Base-by-base conservation (phyloP, 1,140 invertebrate species). In the Cydia strobilella region DNA sequence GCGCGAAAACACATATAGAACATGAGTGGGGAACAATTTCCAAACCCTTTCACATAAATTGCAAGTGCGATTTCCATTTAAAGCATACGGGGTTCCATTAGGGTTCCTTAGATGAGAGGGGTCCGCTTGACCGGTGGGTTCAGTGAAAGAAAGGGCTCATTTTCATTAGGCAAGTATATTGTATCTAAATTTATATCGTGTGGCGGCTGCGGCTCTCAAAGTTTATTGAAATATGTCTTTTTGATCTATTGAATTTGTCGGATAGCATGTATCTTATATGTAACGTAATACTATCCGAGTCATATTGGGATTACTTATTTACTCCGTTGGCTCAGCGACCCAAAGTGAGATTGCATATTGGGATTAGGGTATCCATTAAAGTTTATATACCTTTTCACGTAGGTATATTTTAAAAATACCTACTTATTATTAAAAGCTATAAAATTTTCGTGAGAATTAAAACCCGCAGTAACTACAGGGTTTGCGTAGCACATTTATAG, bases 11-110 rank as follows among this genome's bases (percentile, higher is more conserved):
- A 81, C 78, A 80, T 80, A 83, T 80, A 86, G 83, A 84, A 84
- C 81, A 82, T 77, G 82, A 77, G 59, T 72, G 73, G 80, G 77
- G 80, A 79, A 83, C 81, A 79, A 80, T 86, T 79, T 72, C 27
- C 65, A 78, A 81, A 86, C 87, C 89, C 88, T 88, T 89, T 87
- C 84, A 87, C 84, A 88, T 91, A 91, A 91, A 91, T 90, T 88
- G 86, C 84, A 87, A 87, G 84, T 87, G 86, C 86, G 87, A 89
- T 87, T 86, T 84, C 82, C 86, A 89, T 90, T 89, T 88, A 84
- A 83, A 88, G 81, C 86, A 84, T 85, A 83, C 80, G 82, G 84
- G 79, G 80, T 74, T 73, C 74, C 82, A 86, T 87, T 84, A 88
- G 80, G 84, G 85, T 75, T 82, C 82, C 82, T 81, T 79, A 81